These are phyloP conservation scores for Solea solea DNA, from an alignment of 2,113 vertebrate species.

Conservation along the genomic window DNA sequence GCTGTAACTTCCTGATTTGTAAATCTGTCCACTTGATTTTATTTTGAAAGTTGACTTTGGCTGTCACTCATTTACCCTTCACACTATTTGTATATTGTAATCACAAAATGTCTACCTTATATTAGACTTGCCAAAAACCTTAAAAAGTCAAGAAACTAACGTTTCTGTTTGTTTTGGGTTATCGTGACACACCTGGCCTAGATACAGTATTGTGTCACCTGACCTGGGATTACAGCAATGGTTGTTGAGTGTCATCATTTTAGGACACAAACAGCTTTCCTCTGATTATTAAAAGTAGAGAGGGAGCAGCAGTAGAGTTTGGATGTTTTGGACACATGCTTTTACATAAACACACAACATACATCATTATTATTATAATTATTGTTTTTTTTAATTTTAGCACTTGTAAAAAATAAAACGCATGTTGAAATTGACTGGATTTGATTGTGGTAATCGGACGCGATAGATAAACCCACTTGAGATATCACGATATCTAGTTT, in stretches of 20 bases:
- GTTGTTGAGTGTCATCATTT: constrained; percentile 8
- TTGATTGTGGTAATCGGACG: neutral
- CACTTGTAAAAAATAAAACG: neutral
- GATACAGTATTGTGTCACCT: constrained; percentile 28
- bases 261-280: neutral
- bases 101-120: too few relatives aligned
- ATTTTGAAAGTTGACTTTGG: neutral
- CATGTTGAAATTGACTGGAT: neutral
- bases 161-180: too few relatives aligned
- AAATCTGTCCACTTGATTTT: neutral
- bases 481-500: too few relatives aligned
- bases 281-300: neutral
- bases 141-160: too few relatives aligned
- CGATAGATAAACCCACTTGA: too few relatives aligned
- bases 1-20: too few relatives aligned
- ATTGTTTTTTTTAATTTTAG: neutral
- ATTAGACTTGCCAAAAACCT: too few relatives aligned
- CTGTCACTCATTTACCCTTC: too few relatives aligned
- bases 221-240: constrained; percentile 24
- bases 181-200: constrained; percentile 21
- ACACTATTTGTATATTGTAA: too few relatives aligned
- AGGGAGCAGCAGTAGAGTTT: neutral
- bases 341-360: neutral
- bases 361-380: too few relatives aligned
- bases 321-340: neutral